Evolutionary conservation across 2,888 invertebrate species (phyloP).

Genomic region (Tineola bisselliella): DNA sequence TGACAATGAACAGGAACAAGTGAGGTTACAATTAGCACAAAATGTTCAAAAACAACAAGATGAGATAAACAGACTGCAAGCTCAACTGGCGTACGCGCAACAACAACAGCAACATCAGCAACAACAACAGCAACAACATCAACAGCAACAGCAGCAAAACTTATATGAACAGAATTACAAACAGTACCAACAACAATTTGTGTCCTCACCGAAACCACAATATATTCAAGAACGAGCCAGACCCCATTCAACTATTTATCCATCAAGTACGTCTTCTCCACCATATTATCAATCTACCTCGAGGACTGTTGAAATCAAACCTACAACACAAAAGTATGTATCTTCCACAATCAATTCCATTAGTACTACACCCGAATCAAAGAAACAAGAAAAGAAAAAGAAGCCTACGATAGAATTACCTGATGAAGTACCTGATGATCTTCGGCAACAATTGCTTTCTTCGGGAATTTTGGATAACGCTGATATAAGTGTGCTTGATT

Average conservation of each 20-base stretch:
- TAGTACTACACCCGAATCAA: conserved; percentile 45
- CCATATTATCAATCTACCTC: conserved; percentile 52
- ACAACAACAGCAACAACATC: conserved; percentile 1
- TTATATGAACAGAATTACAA: conserved; percentile 27
- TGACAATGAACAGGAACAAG: conserved; percentile 45
- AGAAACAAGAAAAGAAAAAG: conserved; percentile 66
- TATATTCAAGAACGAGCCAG: conserved; percentile 52
- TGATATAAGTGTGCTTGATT: conserved; percentile 86
- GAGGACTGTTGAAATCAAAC: conserved; percentile 55
- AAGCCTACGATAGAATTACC: conserved; percentile 72
- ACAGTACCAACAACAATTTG: conserved; percentile 29
- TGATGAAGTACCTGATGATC: conserved; percentile 88
- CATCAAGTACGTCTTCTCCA: conserved; percentile 40
- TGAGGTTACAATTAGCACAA: conserved; percentile 14
- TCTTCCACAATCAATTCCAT: conserved; percentile 60
- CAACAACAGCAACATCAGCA: conserved; percentile 19
- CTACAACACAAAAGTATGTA: conserved; percentile 59
- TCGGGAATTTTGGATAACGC: conserved; percentile 89
- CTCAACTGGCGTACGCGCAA: conserved; percentile 32
- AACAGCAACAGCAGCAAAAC: conserved; percentile 16
- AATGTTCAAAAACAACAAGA: conserved; percentile 30
- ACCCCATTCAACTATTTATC: conserved; percentile 31
- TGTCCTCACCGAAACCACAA: conserved; percentile 43
- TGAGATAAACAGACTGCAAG: conserved; percentile 24
- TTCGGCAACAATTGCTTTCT: conserved; percentile 81